Conservation (phyloP, 2,797 vertebrate genomes). For the Arrhamphus sclerolepis region DNA sequence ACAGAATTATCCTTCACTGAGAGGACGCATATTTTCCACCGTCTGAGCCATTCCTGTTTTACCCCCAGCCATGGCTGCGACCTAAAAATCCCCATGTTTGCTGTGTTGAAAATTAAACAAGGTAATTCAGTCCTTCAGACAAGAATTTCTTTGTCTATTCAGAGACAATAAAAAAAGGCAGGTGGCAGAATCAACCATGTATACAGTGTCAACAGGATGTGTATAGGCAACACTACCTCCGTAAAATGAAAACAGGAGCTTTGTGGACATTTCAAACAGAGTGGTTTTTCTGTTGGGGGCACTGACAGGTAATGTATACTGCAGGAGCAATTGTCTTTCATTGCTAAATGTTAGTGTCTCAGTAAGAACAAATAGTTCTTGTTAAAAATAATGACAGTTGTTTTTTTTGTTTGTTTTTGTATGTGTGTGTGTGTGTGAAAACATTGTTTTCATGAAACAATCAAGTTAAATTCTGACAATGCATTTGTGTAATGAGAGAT, state of each 20-base stretch:
- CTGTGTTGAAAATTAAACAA: constrained; percentile 40
- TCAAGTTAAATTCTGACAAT: constrained; percentile 31
- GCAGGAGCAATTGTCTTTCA: constrained; percentile 15
- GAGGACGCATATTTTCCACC: background rate
- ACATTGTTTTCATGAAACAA: constrained; percentile 21
- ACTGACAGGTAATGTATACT: constrained; percentile 6
- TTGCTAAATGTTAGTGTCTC: constrained; percentile 1
- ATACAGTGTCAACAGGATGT: constrained; percentile 81
- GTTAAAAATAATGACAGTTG: constrained; percentile 3
- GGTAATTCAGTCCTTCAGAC: constrained; percentile 35
- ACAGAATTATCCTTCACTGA: background rate
- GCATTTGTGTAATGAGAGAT: constrained; percentile 54
- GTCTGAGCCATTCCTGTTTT: constrained; percentile 1
- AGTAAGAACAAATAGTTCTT: constrained; percentile 10
- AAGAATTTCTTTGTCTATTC: constrained; percentile 53
- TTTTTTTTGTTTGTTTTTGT: constrained; percentile 12
- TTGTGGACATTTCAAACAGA: constrained; percentile 83
- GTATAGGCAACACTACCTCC: constrained; percentile 80
- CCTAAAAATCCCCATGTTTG: constrained; percentile 20
- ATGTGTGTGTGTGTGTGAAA: constrained; percentile 5
- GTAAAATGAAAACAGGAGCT: constrained; percentile 76
- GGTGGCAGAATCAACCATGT: constrained; percentile 71
- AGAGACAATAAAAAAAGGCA: constrained; percentile 65
- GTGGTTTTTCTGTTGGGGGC: constrained; percentile 40
- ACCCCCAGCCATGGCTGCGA: constrained; percentile 1